phyloP scores from a whole-genome alignment of 2,113 vertebrate genomes.

The Synodontis membranacea region DNA sequence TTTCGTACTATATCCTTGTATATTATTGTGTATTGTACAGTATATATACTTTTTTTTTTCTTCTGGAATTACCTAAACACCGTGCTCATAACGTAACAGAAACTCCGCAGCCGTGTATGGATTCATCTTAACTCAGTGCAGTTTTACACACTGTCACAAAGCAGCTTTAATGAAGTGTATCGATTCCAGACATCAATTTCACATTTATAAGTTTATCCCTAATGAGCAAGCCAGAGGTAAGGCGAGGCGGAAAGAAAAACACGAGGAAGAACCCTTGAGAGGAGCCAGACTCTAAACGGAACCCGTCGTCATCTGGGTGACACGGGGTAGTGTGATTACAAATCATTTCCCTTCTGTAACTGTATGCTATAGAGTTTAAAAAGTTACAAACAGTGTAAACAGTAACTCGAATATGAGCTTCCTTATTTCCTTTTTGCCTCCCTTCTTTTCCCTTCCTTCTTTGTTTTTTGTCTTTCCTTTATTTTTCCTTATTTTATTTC shows the following conservation, averaged over 20 bases:
- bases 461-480: too few species aligned
- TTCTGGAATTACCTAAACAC: neutral
- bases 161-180: neutral
- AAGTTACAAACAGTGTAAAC: neutral
- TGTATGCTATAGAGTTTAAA: too few species aligned
- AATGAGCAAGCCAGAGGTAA: neutral
- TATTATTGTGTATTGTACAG: neutral
- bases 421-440: too few species aligned
- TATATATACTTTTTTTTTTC: neutral
- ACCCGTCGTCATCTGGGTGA: neutral
- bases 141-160: neutral
- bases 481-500: too few species aligned
- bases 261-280: neutral
- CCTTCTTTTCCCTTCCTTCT: too few species aligned
- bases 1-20: neutral
- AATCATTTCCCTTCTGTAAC: neutral
- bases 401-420: neutral
- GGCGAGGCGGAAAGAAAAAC: neutral
- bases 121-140: neutral
- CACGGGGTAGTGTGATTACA: neutral
- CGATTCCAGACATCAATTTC: neutral
- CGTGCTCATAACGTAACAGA: neutral
- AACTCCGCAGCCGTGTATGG: neutral
- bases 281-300: neutral
- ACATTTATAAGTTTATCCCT: neutral